phyloP scores from a whole-genome alignment of 2,888 invertebrate species.

The Kuschelorhynchus macadamiae region DNA sequence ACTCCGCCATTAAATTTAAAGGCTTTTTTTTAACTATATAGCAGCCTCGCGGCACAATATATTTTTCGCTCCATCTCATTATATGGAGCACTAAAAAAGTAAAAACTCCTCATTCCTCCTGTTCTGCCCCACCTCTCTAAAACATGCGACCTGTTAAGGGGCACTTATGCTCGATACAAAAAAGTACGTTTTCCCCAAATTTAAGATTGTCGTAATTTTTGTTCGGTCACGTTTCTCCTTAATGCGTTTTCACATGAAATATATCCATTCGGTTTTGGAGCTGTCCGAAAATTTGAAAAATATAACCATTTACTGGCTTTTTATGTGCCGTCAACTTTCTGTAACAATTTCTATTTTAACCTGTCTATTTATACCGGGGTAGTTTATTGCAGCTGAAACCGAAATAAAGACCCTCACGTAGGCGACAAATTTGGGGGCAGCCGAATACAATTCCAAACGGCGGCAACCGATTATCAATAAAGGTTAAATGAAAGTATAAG shows the following conservation, averaged over 20 bases:
- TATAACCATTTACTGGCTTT: constrained; percentile 18
- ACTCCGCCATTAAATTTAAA: constrained; percentile 32
- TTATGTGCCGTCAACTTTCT: constrained; percentile 10
- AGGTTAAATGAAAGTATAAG: no score
- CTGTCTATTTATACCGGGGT: neutral
- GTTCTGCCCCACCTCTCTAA: constrained; percentile 6
- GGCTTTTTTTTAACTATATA: constrained; percentile 20
- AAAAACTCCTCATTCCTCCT: constrained; percentile 1
- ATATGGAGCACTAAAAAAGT: constrained; percentile 38
- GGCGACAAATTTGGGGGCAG: no score
- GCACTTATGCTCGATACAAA: constrained; percentile 32
- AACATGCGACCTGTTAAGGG: constrained; percentile 29
- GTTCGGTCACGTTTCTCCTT: constrained; percentile 42
- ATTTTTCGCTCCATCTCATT: constrained; percentile 42
- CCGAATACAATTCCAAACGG: no score
- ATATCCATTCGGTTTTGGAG: constrained; percentile 34
- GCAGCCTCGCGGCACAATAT: constrained; percentile 15
- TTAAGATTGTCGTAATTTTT: constrained; percentile 46
- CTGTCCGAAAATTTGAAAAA: constrained; percentile 36
- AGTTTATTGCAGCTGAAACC: no score
- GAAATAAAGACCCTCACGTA: no score
- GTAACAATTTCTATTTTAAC: constrained; percentile 5
- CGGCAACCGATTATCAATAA: no score
- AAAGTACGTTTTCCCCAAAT: constrained; percentile 39
- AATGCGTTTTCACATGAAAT: constrained; percentile 39